Evolutionary conservation across 2,113 vertebrate genomes (phyloP).

Genomic region (Falcunculus frontatus): DNA sequence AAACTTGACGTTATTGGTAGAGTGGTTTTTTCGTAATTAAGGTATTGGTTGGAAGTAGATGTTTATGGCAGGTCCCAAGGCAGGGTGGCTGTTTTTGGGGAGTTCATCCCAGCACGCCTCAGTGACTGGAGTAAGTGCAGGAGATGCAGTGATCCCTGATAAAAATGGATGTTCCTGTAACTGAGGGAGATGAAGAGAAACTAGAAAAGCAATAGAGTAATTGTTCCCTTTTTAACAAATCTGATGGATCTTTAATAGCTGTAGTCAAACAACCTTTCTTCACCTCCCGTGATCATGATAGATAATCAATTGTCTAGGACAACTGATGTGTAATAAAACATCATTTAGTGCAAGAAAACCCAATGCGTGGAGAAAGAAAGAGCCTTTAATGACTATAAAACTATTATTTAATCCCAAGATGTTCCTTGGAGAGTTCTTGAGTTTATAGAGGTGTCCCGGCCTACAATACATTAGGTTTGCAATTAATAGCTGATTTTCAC

Average conservation of each 20-base stretch:
- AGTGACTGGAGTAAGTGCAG: background rate
- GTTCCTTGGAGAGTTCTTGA: conserved; percentile 19
- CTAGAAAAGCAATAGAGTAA: background rate
- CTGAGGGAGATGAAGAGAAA: background rate
- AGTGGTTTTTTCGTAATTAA: background rate
- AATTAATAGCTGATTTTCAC: background rate
- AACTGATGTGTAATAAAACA: conserved; percentile 36
- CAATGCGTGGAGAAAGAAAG: background rate
- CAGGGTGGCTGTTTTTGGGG: background rate
- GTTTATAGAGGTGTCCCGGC: background rate
- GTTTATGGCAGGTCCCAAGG: background rate
- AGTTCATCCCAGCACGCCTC: background rate
- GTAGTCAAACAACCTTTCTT: conserved; percentile 21
- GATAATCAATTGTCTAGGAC: conserved; percentile 28
- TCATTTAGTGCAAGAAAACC: background rate
- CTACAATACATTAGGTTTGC: conserved; percentile 4
- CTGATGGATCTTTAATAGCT: background rate
- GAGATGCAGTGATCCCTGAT: background rate
- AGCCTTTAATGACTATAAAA: conserved; percentile 4
- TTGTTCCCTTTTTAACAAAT: conserved; percentile 28
- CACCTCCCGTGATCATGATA: conserved; percentile 8
- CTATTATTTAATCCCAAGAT: conserved; percentile 19
- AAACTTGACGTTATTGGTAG: background rate
- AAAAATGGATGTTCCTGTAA: background rate
- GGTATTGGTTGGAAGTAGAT: background rate